Conservation (phyloP, 2,888 invertebrate species). For the Shargacucullia verbasci region DNA sequence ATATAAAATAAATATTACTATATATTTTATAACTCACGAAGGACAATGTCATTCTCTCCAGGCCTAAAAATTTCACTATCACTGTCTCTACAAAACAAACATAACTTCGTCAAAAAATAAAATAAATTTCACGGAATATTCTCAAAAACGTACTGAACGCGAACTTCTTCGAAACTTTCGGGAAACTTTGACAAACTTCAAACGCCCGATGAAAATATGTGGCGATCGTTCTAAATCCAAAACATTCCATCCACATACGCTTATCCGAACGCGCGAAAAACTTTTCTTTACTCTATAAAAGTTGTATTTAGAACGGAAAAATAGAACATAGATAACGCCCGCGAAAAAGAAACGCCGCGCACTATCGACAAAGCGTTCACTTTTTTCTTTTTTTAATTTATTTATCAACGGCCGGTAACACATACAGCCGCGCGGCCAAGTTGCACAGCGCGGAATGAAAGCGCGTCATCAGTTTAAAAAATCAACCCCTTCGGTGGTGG, state of each 20-base stretch:
- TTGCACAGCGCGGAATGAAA: constrained; percentile 89
- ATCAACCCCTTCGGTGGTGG: constrained; percentile 89
- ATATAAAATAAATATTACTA: background rate
- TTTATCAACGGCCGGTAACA: constrained; percentile 84
- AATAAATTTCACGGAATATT: constrained; percentile 17
- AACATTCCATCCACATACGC: constrained; percentile 39
- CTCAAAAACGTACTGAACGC: constrained; percentile 46
- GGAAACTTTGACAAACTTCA: constrained; percentile 48
- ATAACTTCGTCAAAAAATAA: constrained; percentile 53
- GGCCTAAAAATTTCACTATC: constrained; percentile 72
- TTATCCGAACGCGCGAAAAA: constrained; percentile 53
- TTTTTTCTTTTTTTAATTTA: constrained; percentile 80
- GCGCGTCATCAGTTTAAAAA: constrained; percentile 90
- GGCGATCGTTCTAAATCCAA: constrained; percentile 28
- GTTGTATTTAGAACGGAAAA: constrained; percentile 76
- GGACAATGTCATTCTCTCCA: constrained; percentile 88
- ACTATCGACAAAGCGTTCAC: constrained; percentile 86
- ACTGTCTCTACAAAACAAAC: constrained; percentile 63
- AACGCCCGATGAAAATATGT: constrained; percentile 36
- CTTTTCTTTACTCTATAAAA: constrained; percentile 64
- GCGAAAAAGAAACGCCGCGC: constrained; percentile 79
- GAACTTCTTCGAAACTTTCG: constrained; percentile 41
- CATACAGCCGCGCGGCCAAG: constrained; percentile 88
- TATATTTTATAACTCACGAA: constrained; percentile 79
- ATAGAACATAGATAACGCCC: constrained; percentile 76